Evolutionary conservation across 2,888 invertebrate genomes (phyloP).

Genomic region (Caenorhabditis afra): DNA sequence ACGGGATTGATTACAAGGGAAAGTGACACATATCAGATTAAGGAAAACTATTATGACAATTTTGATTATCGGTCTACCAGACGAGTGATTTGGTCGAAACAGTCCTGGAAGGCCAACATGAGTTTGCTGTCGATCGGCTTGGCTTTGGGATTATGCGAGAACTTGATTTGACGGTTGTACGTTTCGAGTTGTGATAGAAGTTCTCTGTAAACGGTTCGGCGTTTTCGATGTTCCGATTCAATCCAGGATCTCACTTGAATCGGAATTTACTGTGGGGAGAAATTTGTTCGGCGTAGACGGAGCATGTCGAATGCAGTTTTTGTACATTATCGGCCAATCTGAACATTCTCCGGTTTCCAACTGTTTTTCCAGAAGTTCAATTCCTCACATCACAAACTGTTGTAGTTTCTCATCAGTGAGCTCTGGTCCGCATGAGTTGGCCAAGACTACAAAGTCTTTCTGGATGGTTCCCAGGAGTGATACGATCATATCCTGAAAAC

Average conservation of each 20-base stretch:
- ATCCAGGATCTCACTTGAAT: slow-evolving; percentile 84
- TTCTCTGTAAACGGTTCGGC: slow-evolving; percentile 76
- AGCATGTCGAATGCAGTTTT: slow-evolving; percentile 83
- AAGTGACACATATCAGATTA: too few relatives aligned
- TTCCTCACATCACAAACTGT: slow-evolving; percentile 41
- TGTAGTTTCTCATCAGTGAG: slow-evolving; percentile 44
- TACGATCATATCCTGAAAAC: slow-evolving; percentile 49
- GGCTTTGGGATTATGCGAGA: slow-evolving; percentile 56
- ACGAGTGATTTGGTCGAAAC: slow-evolving; percentile 76
- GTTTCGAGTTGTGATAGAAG: slow-evolving; percentile 80
- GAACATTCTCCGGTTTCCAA: not conserved
- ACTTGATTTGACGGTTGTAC: slow-evolving; percentile 77
- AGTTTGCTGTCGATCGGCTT: slow-evolving; percentile 68
- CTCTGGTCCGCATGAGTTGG: slow-evolving; percentile 22
- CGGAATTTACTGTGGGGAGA: slow-evolving; percentile 92
- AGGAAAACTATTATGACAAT: not conserved
- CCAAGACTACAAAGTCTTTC: slow-evolving; percentile 35
- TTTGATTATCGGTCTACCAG: slow-evolving; percentile 74
- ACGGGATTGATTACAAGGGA: not conserved
- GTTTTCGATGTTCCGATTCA: not conserved
- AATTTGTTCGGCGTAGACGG: slow-evolving; percentile 89
- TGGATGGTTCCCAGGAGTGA: slow-evolving; percentile 41
- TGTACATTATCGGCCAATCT: slow-evolving; percentile 73
- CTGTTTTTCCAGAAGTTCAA: not conserved
- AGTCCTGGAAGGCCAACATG: slow-evolving; percentile 68